A percentile compares a stretch with the other conserved stretches of the same genome.
Evolutionary conservation across 2,113 vertebrate species (phyloP).

Genomic region (Podarcis cretensis): DNA sequence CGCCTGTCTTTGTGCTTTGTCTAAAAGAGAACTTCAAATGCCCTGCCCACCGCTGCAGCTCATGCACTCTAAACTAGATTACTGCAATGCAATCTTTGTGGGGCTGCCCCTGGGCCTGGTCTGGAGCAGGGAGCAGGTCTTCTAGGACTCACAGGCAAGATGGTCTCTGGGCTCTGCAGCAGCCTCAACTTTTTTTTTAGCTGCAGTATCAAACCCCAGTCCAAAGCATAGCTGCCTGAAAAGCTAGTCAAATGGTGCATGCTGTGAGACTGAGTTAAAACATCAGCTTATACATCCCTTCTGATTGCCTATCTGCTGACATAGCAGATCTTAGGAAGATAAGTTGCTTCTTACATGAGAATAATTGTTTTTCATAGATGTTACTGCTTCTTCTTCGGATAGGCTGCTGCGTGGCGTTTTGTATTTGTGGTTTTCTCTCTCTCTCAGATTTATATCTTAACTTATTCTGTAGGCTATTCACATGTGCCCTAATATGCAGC

Average conservation of each 20-base stretch:
- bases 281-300: neutral
- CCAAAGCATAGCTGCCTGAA: neutral
- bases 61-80: no score
- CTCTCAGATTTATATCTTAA: conserved; percentile 32
- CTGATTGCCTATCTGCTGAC: neutral
- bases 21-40: no score
- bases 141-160: no score
- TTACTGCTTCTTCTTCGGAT: conserved; percentile 10
- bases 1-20: no score
- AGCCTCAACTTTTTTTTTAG: neutral
- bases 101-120: no score
- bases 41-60: neutral
- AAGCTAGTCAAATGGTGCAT: neutral
- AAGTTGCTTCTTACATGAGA: conserved; percentile 38
- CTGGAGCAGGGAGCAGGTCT: no score
- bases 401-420: conserved; percentile 17
- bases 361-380: conserved; percentile 26
- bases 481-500: neutral
- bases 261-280: neutral
- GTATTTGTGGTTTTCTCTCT: conserved; percentile 16
- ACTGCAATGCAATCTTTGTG: no score
- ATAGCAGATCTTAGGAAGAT: conserved; percentile 24
- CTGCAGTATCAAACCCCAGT: neutral
- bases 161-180: no score
- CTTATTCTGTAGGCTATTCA: neutral